Conservation (phyloP, 2,888 invertebrate genomes). For the Cheilosia vulpina region DNA sequence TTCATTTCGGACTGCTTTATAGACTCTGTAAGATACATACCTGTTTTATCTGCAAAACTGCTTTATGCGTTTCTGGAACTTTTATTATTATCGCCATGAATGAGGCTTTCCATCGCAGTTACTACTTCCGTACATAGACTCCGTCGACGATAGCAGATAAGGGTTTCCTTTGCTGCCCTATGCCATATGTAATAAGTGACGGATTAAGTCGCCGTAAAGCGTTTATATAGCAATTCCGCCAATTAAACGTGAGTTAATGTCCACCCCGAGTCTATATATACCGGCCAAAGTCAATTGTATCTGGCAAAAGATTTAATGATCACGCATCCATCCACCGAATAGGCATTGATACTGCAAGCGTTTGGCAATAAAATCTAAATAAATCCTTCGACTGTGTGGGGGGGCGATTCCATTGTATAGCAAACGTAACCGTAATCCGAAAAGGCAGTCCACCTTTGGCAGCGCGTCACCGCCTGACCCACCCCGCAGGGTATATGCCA, state of each 20-base stretch:
- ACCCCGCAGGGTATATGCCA: conserved; percentile 1
- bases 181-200: conserved; percentile 71
- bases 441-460: conserved; percentile 34
- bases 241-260: conserved; percentile 73
- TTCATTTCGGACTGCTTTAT: conserved; percentile 32
- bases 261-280: conserved; percentile 8
- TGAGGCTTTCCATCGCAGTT: conserved; percentile 9
- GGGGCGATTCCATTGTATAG: conserved; percentile 24
- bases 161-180: conserved; percentile 13
- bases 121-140: background rate
- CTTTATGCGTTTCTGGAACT: conserved; percentile 53
- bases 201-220: conserved; percentile 74
- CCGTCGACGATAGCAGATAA: conserved; percentile 46
- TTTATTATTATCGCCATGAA: conserved; percentile 59
- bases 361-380: conserved; percentile 71
- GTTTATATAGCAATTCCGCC: conserved; percentile 74
- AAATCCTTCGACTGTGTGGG: conserved; percentile 40
- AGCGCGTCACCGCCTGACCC: background rate
- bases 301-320: conserved; percentile 69
- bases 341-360: conserved; percentile 58
- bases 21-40: conserved; percentile 38
- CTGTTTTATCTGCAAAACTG: conserved; percentile 48
- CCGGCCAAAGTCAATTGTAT: conserved; percentile 57
- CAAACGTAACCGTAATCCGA: conserved; percentile 37
- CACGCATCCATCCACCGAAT: conserved; percentile 42